Evolutionary conservation across 2,113 vertebrate genomes (phyloP).

Genomic region (Ammodytes marinus): DNA sequence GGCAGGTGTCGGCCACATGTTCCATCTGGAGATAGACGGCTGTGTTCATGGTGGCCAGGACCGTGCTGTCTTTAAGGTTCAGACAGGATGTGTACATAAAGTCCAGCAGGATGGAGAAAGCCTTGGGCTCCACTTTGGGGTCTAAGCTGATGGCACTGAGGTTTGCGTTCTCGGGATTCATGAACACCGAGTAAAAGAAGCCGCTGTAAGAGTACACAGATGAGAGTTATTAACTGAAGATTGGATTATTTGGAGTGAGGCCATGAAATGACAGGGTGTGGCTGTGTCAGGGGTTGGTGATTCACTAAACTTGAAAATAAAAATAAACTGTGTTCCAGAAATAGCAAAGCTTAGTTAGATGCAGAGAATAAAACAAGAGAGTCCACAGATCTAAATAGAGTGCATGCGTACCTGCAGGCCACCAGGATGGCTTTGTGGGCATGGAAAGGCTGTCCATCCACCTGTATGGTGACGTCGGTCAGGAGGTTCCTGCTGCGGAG

Average conservation of each 20-base stretch:
- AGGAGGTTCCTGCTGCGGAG: constrained; percentile 94
- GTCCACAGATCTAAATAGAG: not conserved
- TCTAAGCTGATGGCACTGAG: constrained; percentile 92
- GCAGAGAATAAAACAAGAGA: constrained; percentile 8
- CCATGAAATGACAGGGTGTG: not conserved
- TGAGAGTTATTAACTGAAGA: constrained; percentile 1
- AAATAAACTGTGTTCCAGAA: not conserved
- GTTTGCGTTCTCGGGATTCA: constrained; percentile 92
- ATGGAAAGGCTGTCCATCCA: constrained; percentile 91
- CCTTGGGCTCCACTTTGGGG: constrained; percentile 92
- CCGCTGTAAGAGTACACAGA: constrained; percentile 82
- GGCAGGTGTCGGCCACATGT: constrained; percentile 95
- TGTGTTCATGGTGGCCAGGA: constrained; percentile 92
- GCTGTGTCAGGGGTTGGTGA: not conserved
- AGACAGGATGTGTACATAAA: constrained; percentile 99
- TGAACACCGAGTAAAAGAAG: constrained; percentile 97
- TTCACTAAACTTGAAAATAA: not conserved
- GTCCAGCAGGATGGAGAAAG: constrained; percentile 94
- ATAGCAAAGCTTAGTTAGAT: not conserved
- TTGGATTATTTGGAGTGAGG: not conserved
- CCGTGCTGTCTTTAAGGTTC: constrained; percentile 90
- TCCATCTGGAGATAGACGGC: constrained; percentile 98
- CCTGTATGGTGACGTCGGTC: constrained; percentile 93
- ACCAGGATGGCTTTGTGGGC: constrained; percentile 97
- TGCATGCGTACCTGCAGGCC: constrained; percentile 92